Base-by-base conservation (phyloP, 1,140 invertebrate genomes). In the Onthophagus taurus region DNA sequence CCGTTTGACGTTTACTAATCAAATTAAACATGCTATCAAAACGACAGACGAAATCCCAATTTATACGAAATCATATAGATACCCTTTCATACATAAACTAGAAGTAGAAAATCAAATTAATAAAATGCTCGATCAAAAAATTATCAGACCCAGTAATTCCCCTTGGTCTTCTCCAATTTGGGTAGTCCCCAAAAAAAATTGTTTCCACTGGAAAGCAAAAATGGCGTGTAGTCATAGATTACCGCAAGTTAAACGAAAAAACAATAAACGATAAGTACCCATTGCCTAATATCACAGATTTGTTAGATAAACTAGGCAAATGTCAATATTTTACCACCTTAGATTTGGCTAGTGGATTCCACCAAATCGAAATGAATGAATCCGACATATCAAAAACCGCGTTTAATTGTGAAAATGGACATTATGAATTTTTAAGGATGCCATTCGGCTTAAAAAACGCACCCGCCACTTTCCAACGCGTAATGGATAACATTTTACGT, bases 291-390 rank as follows among this genome's bases (percentile, higher is more conserved):
- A 51, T 51, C 11, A 29, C 31, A 19, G 60, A 67, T 14, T 52
- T 56, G 12, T 47, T 75, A 12, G 55, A 67, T 42, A 49, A 47
- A 14, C 36, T 73, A 16, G 53, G 49, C 1, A 56, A 52, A 12
- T 41, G 49, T 9, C 50, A 53, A 16, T 63, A 55, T 37, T 70
- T 72, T 42, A 54, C 57, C 6, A 57, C 56, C 1, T 44, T 73
- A 2, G 69, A 73, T 53, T 41, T 71, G 9, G 51, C 52, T 0
- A 58, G 49, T 13, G 70, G 72, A 1, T 74, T 67, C 46, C 66
- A 63, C 55, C 69, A 76, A 49, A 55, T 74, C n/a, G 45, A 52
- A n/a, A 41, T 71, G 7, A 47, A 60, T 6, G 20, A 45, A 20
- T 31, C 49, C 2, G 51, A 59, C 44, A 54, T 37, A 12, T 19